Base-by-base conservation (phyloP, 2,888 invertebrate species). In the Prenolepis imparis region DNA sequence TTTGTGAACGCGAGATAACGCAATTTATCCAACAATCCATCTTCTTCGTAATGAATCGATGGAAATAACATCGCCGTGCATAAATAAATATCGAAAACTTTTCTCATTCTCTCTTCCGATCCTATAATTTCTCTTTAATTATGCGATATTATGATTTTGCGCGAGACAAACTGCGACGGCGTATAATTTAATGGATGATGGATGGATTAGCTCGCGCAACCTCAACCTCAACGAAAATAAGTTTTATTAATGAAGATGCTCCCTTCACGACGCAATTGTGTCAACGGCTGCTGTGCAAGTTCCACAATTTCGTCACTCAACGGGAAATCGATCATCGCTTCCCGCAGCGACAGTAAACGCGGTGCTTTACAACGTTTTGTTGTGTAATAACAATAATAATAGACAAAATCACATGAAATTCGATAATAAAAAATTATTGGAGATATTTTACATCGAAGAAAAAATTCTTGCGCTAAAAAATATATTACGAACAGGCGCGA, bases 241-340 rank as follows among this genome's bases (percentile, higher is more conserved):
- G 55, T 77, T 67, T 77, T 77, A 67, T 77, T 77, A 77, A 77
- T 55, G 77, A 67, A 77, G 77, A 77, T n/a, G 68, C 68, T 67
- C n/a, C 39, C 67, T 39, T 28, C 55, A 3, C 52, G 67, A 67
- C 28, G 28, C 39, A 68, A 77, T 77, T 41, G 68, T 67, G 77
- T 77, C 77, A 67, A 67, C 77, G 67, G 67, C 28, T 67, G n/a
- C 55, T 67, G n/a, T n/a, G n/a, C 12, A 68, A 67, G 39, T 77
- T 77, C 28, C 77, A 48, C 77, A 67, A 77, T 55, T 57, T 77
- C 44, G 66, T 41, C 24, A 24, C 48, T 77, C 67, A 52, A 66
- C 52, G 15, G 3, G 2, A 67, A 39, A 77, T 77, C 67, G 28
- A 77, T 77, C 28, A 55, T 55, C 39, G 28, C 39, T 77, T 77